Evolutionary conservation across 1,140 invertebrate species (phyloP), one percentile per base, ranked within the genome.

Genomic region (Drosophila santomea): DNA sequence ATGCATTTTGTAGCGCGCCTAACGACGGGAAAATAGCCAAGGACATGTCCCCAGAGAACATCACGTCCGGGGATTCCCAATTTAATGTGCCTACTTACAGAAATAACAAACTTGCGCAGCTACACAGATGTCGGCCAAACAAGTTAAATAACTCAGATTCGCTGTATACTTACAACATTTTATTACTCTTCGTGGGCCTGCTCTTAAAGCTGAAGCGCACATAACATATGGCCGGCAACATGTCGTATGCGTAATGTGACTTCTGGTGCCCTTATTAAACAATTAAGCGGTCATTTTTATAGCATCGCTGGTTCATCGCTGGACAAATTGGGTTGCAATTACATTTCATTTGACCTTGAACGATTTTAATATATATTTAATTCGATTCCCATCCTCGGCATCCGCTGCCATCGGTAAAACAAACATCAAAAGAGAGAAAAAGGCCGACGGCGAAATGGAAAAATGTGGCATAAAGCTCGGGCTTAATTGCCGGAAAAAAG

Each of bases 1-100:
- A 77, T 84, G 80, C 80, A 84, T 85, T 85, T 81, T 81, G 68
- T 71, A 86, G 68, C 63, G 72, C 64, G 77, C 62, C 61, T 77
- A 84, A 84, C 72, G 80, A 80, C 39, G 48, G 52, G 47, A 64
- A 84, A 85, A 78, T 51, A 66, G 67, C 45, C 74, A 52, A 68
- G 78, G 56, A 77, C 81, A 74, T 80, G 61, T 28, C 35, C 45
- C 45, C 45, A 48, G 52, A 59, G 52, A 39, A 38, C 41, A 63
- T 85, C 81, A 84, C 81, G 81, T 85, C 47, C 35, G 41, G 41
- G 48, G 67, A 64, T 85, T 85, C 80, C 73, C 72, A 80, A 76
- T 64, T 71, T 84, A 54, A 69, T 75, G 76, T 10, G 59, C 59
- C 80, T 78, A 72, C 47, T 64, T 62, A 60, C 28, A 28, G 51